Evolutionary conservation across 2,113 vertebrate genomes (phyloP).

Genomic region (Mastomys coucha): DNA sequence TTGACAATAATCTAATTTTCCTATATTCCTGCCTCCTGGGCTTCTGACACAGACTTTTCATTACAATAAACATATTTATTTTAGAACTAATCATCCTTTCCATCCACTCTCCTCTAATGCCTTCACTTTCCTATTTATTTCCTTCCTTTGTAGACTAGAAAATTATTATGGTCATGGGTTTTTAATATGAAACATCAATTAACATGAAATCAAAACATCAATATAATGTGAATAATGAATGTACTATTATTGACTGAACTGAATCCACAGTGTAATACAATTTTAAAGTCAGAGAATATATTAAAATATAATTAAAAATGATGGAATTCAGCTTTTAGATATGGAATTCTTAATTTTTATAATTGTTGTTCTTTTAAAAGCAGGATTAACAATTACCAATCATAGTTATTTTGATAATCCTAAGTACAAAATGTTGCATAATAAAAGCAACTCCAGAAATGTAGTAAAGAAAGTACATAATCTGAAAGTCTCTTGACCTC

Average conservation of each 20-base stretch:
- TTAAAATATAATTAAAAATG: not conserved
- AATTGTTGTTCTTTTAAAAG: constrained; percentile 1
- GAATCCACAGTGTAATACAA: not conserved
- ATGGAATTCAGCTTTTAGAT: constrained; percentile 2
- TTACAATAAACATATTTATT: constrained; percentile 55
- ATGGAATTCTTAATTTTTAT: not conserved
- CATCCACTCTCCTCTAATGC: constrained; percentile 35
- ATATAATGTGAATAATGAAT: constrained; percentile 38
- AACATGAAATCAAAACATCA: constrained; percentile 63
- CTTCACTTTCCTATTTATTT: constrained; percentile 65
- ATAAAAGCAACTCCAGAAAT: constrained; percentile 5
- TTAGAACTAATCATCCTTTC: constrained; percentile 62
- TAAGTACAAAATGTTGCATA: constrained; percentile 34
- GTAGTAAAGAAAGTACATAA: not conserved
- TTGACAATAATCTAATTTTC: constrained; percentile 24
- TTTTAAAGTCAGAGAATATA: constrained; percentile 36
- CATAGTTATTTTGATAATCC: not conserved
- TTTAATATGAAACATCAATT: constrained; percentile 59
- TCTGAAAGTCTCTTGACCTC: not conserved
- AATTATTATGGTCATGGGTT: constrained; percentile 45
- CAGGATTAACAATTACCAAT: not conserved
- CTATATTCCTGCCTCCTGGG: not conserved
- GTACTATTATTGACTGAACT: not conserved
- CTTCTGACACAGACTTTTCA: constrained; percentile 44
- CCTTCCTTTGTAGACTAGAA: constrained; percentile 45